Evolutionary conservation across 2,113 vertebrate species (phyloP).

Genomic region (Tragulus kanchil): DNA sequence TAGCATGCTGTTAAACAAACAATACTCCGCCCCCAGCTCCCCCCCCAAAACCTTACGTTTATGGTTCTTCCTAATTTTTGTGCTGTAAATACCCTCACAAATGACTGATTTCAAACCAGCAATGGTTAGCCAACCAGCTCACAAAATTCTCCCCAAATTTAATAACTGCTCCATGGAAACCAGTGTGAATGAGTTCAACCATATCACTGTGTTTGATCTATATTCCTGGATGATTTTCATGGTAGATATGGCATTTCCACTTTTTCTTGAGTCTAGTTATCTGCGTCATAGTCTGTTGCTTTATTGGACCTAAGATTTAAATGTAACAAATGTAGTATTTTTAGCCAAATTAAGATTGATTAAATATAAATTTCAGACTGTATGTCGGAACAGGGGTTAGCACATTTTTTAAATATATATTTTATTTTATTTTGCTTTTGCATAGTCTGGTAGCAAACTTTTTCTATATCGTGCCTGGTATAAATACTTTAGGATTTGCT

Average conservation of each 20-base stretch:
- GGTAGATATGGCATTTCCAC: neutral
- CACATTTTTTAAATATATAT: neutral
- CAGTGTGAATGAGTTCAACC: neutral
- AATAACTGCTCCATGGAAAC: neutral
- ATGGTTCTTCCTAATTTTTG: neutral
- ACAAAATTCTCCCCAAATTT: neutral
- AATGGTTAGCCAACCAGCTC: neutral
- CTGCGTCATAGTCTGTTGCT: neutral
- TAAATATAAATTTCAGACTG: neutral
- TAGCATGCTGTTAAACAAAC: neutral
- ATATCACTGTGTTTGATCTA: neutral
- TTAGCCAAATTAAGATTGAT: neutral
- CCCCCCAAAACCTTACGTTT: neutral
- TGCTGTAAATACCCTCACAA: neutral
- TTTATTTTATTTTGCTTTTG: no score
- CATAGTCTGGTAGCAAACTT: neutral
- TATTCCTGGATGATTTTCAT: neutral
- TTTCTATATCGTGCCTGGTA: neutral
- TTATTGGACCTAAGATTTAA: neutral
- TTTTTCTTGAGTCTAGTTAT: neutral
- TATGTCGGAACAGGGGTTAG: neutral
- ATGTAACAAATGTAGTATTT: neutral
- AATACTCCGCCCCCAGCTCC: no score
- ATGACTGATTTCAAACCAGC: neutral
- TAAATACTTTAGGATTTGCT: neutral